A percentile compares a stretch with the other conserved stretches of the same genome.
Evolutionary conservation across 2,888 invertebrate genomes (phyloP).

Genomic region (Strigamia transsilvanica): DNA sequence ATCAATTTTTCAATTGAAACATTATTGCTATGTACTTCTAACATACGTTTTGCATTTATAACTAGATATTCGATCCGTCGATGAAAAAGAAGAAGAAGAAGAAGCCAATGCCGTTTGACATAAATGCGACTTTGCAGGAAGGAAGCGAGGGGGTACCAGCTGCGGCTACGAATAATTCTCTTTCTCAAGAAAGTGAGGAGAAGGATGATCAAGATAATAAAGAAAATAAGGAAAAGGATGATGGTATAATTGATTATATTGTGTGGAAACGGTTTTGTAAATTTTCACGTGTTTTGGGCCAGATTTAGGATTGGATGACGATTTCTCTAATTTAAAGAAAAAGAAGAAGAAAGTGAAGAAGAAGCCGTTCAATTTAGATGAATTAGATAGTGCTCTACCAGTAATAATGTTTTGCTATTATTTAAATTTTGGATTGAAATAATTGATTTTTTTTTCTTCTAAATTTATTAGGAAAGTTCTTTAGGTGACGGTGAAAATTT

Average conservation of each 20-base stretch:
- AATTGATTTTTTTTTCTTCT: conserved; percentile 3
- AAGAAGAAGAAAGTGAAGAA: conserved; percentile 94
- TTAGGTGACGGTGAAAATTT: conserved; percentile 58
- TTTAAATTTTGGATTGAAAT: neutral
- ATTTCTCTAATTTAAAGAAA: conserved; percentile 67
- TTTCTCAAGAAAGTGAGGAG: conserved; percentile 58
- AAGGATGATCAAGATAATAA: conserved; percentile 58
- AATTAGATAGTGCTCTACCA: conserved; percentile 80
- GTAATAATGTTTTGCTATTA: conserved; percentile 61
- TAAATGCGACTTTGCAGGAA: conserved; percentile 78
- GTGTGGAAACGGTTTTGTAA: conserved; percentile 21
- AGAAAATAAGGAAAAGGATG: conserved; percentile 67
- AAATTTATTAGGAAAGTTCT: conserved; percentile 38
- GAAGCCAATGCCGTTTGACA: conserved; percentile 92
- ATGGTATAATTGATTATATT: conserved; percentile 59
- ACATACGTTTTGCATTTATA: neutral
- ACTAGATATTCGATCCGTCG: conserved; percentile 83
- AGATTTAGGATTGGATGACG: conserved; percentile 69
- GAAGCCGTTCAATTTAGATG: conserved; percentile 86
- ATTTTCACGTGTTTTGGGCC: conserved; percentile 55
- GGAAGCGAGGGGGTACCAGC: conserved; percentile 67
- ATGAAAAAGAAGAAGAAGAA: conserved; percentile 93
- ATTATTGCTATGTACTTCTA: neutral
- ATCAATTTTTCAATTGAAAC: too few relatives aligned
- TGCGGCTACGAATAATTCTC: conserved; percentile 53